A percentile compares a stretch with the other conserved stretches of the same genome.
Conservation (phyloP, 2,888 invertebrate genomes). For the Lasioglossum marginatum region DNA sequence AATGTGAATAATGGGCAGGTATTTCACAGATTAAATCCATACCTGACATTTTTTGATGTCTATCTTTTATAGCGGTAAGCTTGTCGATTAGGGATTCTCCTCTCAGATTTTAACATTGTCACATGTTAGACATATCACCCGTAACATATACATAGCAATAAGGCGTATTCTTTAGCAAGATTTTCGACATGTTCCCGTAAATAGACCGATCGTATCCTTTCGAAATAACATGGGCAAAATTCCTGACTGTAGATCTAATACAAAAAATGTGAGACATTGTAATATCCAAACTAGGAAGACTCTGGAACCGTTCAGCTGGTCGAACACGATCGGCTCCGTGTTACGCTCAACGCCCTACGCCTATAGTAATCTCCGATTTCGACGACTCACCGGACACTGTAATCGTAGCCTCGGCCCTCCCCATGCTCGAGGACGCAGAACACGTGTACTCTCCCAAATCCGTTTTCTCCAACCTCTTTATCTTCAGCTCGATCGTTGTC, state of each 20-base stretch:
- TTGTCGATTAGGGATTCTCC: too few species aligned
- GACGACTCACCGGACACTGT: slow-evolving; percentile 88
- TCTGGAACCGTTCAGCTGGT: background rate
- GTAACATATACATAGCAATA: too few species aligned
- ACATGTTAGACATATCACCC: too few species aligned
- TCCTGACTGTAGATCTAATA: too few species aligned
- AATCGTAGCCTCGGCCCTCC: slow-evolving; percentile 89
- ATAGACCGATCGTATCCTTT: too few species aligned
- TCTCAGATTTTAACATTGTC: too few species aligned
- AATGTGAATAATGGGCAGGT: too few species aligned
- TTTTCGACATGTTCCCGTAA: background rate
- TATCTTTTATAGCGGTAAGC: too few species aligned
- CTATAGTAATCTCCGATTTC: background rate
- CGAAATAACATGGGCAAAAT: too few species aligned
- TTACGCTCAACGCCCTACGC: background rate
- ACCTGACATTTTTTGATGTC: too few species aligned
- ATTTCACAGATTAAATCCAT: too few species aligned
- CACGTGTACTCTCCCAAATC: slow-evolving; percentile 90
- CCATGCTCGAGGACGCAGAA: slow-evolving; percentile 89
- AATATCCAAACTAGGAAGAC: background rate
- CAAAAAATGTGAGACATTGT: background rate
- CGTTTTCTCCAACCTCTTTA: slow-evolving; percentile 87
- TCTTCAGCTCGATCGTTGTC: slow-evolving; percentile 87
- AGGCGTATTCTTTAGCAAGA: background rate
- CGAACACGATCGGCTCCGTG: background rate